Evolutionary conservation across 2,797 vertebrate species (phyloP).

Genomic region (Lepilemur septentrionalis): DNA sequence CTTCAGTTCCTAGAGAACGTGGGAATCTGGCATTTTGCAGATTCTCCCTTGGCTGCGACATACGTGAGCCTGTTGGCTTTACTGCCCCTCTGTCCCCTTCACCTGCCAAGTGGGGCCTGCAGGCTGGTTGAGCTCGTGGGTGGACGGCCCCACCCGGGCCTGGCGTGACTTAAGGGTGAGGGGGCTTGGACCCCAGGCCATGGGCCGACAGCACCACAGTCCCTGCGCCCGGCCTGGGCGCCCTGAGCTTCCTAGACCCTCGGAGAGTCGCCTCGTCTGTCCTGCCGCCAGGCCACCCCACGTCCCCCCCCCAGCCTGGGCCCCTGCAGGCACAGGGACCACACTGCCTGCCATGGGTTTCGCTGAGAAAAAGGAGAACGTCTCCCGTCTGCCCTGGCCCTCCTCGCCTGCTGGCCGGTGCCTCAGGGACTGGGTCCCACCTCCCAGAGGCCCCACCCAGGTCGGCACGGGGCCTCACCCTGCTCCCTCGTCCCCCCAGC

Average conservation of each 20-base stretch:
- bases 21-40: neutral
- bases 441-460: neutral
- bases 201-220: neutral
- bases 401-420: neutral
- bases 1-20: neutral
- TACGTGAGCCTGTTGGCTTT: neutral
- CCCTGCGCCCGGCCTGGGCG: too few relatives aligned
- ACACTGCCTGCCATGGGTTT: neutral
- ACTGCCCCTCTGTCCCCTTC: neutral
- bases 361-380: neutral
- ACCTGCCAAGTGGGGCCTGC: neutral
- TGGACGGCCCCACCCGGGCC: neutral
- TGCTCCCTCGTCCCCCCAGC: slow-evolving; percentile 83
- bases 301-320: neutral
- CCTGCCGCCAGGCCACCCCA: neutral
- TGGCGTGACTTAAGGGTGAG: neutral
- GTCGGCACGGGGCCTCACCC: neutral
- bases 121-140: neutral
- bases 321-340: neutral
- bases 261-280: neutral
- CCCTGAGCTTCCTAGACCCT: neutral
- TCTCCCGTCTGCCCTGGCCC: neutral
- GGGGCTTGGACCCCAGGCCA: neutral
- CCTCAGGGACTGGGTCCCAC: neutral
- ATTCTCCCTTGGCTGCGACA: neutral